Percentiles rank a stretch among this genome's conserved stretches.
phyloP scores from a whole-genome alignment of 2,113 vertebrate genomes.

The Motacilla tschutschensis region DNA sequence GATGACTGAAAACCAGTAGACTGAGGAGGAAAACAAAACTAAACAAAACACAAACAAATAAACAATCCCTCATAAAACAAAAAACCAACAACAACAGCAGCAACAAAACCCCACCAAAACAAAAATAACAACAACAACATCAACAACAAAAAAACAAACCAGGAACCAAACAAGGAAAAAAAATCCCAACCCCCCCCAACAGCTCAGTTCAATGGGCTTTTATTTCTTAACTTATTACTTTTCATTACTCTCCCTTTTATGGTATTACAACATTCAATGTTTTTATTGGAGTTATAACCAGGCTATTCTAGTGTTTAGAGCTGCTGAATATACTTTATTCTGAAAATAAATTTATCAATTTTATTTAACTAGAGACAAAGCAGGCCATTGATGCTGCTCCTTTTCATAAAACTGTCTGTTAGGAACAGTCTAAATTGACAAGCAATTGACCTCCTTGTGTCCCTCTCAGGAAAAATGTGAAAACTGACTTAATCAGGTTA shows the following conservation, averaged over 20 bases:
- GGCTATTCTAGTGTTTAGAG: neutral
- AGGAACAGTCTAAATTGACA: constrained; percentile 13
- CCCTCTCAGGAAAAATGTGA: constrained; percentile 4
- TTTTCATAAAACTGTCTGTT: neutral
- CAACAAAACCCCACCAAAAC: neutral
- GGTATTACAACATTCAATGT: neutral
- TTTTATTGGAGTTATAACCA: neutral
- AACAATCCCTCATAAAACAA: neutral
- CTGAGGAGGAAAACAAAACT: neutral
- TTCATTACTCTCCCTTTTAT: neutral
- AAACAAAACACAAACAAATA: neutral
- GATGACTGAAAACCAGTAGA: neutral
- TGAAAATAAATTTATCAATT: neutral
- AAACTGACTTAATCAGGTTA: constrained; percentile 41
- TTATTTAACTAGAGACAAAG: neutral
- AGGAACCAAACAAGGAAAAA: neutral
- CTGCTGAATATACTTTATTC: neutral
- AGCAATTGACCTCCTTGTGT: constrained; percentile 28
- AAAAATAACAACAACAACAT: neutral
- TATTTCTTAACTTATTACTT: neutral
- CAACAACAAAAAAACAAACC: neutral
- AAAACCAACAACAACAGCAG: neutral
- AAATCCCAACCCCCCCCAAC: rapidly evolving
- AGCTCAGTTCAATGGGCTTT: neutral
- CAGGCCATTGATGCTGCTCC: neutral